Percentiles rank a stretch among this genome's conserved stretches.
phyloP scores from a whole-genome alignment of 1,140 invertebrate species.

The Bombus waltoni region DNA sequence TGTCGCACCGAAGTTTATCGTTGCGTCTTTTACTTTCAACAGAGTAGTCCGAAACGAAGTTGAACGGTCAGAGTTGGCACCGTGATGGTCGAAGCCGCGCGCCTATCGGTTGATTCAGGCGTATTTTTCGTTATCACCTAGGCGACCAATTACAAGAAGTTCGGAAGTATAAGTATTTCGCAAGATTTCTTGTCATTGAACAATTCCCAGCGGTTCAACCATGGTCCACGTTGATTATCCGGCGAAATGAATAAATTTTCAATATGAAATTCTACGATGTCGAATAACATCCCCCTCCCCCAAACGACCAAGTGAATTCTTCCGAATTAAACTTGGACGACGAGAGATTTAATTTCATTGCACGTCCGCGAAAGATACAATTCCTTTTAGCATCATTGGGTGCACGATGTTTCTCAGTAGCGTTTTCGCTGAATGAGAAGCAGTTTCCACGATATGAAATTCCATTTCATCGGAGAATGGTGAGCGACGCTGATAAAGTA shows the following conservation, averaged over 20 bases:
- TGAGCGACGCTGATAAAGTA: not conserved
- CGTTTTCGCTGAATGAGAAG: not conserved
- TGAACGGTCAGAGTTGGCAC: too few relatives aligned
- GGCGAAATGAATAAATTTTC: not conserved
- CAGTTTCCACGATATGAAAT: constrained; percentile 11
- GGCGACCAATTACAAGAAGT: too few relatives aligned
- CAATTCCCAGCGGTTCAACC: not conserved
- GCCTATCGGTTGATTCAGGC: too few relatives aligned
- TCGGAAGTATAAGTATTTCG: too few relatives aligned
- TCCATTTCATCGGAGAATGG: not conserved
- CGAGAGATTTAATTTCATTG: not conserved
- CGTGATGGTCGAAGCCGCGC: too few relatives aligned
- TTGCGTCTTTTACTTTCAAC: too few relatives aligned
- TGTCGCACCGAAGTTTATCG: too few relatives aligned
- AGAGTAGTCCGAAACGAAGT: too few relatives aligned
- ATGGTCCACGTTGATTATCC: too few relatives aligned
- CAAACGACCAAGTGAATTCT: not conserved
- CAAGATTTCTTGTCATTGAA: not conserved
- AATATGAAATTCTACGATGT: not conserved
- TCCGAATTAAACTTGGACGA: not conserved
- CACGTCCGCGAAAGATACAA: too few relatives aligned
- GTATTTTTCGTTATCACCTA: too few relatives aligned
- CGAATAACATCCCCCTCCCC: not conserved
- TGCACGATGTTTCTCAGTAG: not conserved
- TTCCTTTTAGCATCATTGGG: not conserved